Percentiles rank a stretch among this genome's conserved stretches.
These are phyloP conservation scores for Terrapene triunguis DNA, from an alignment of 2,113 vertebrate species.

Conservation along the genomic window DNA sequence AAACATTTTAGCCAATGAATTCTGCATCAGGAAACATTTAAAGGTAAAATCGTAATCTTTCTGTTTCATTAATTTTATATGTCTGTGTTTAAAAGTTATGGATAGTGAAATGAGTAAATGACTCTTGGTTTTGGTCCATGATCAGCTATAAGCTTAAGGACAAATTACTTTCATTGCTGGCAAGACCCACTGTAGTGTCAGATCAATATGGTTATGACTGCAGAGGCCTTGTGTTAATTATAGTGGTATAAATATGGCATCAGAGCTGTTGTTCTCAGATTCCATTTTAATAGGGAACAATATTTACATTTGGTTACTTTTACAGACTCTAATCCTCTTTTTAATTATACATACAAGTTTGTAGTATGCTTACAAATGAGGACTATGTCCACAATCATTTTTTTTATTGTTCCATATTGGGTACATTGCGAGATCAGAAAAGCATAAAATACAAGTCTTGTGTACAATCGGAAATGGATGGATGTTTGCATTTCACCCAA, in stretches of 20 bases:
- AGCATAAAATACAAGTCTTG: not conserved
- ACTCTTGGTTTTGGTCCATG: not conserved
- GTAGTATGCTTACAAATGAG: not conserved
- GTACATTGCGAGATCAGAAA: not conserved
- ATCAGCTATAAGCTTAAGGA: not conserved
- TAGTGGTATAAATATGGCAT: conserved; percentile 4
- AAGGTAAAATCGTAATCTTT: not conserved
- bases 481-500: not conserved
- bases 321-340: conserved; percentile 2
- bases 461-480: not conserved
- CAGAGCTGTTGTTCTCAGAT: conserved; percentile 12
- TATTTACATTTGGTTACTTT: conserved; percentile 32
- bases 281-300: conserved; percentile 35
- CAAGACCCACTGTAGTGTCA: conserved; percentile 15
- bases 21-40: not conserved
- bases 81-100: not conserved
- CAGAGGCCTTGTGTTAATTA: conserved; percentile 40
- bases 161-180: conserved; percentile 24
- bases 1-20: conserved; percentile 37
- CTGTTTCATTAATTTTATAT: not conserved
- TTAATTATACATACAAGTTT: not conserved
- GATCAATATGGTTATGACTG: conserved; percentile 51
- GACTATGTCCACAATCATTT: not conserved
- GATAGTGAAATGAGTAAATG: conserved; percentile 13
- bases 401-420: not conserved